Evolutionary conservation across 2,113 vertebrate genomes (phyloP), one percentile per base, ranked within the genome.

Genomic region (Etheostoma spectabile): DNA sequence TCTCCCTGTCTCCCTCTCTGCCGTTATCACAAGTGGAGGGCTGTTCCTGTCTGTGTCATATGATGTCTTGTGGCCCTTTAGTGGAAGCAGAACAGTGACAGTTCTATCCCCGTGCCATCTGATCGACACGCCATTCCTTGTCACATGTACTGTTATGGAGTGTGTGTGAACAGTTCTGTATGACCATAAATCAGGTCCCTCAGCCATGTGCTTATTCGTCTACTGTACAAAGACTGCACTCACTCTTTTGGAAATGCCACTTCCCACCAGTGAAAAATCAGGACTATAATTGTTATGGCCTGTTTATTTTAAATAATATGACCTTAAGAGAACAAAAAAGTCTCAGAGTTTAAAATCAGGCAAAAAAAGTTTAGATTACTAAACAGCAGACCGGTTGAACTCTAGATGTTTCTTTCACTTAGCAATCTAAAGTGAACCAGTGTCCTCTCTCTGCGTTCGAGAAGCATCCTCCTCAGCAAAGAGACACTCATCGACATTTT

Each of bases 31-130:
- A 95, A 94, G 89, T 81, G 62, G 71, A 90, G 81, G 94, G 93
- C 94, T 96, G 95, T 96, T 96, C 85, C 95, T 95, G 94, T 93
- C 94, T 93, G 95, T 96, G 95, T 98, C 97, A 97, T 97, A 96
- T 94, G 97, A 96, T 94, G 92, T 92, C 91, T 93, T 94, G 95
- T 96, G 95, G 96, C 93, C 94, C 91, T 91, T 95, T 95, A 96
- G 93, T 96, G 95, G 94, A 95, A 95, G 82, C 88, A 96, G 95
- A 98, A 98, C 97, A 98, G 97, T 95, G 95, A 96, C 97, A 98
- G 95, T 97, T 97, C 96, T 97, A 97, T 98, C 96, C 96, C 94
- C 89, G 94, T 27, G 86, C 95, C 95, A 95, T 96, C 96, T 97
- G 96, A 98, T 95, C 95, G 94, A 95, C 97, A 96, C 96, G 91